phyloP scores from a whole-genome alignment of 2,888 invertebrate genomes.

The Oeneis ivallda region DNA sequence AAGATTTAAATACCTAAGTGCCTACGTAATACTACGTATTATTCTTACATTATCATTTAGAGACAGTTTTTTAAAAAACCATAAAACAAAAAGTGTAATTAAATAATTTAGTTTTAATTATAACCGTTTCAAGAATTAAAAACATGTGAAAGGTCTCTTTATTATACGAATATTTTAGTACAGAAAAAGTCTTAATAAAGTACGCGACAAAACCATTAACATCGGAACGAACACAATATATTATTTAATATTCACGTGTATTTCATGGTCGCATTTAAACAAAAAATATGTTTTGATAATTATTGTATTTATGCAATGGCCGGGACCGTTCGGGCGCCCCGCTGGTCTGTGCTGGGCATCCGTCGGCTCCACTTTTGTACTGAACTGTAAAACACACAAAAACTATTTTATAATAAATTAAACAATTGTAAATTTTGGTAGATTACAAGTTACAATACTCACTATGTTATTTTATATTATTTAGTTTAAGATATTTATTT shows the following conservation, averaged over 20 bases:
- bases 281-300: slow-evolving; percentile 56
- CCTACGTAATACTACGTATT: too few relatives aligned
- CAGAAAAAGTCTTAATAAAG: slow-evolving; percentile 14
- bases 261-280: slow-evolving; percentile 38
- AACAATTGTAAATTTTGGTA: not conserved
- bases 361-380: slow-evolving; percentile 64
- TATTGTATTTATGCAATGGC: slow-evolving; percentile 67
- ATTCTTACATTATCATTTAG: too few relatives aligned
- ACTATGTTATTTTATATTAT: too few relatives aligned
- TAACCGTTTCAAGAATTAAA: not conserved
- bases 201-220: slow-evolving; percentile 29
- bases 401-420: slow-evolving; percentile 27
- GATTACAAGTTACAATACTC: too few relatives aligned
- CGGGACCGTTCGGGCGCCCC: slow-evolving; percentile 58
- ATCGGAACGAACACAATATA: slow-evolving; percentile 29
- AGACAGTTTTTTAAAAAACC: too few relatives aligned
- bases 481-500: too few relatives aligned
- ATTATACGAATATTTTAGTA: slow-evolving; percentile 2
- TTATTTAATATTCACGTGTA: slow-evolving; percentile 35
- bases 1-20: too few relatives aligned
- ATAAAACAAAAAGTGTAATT: too few relatives aligned
- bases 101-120: not conserved
- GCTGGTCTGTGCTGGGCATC: slow-evolving; percentile 58
- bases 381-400: slow-evolving; percentile 60
- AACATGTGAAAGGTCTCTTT: not conserved